A percentile compares a stretch with the other conserved stretches of the same genome.
phyloP scores from a whole-genome alignment of 2,113 vertebrate genomes.

The Xiphorhynchus elegans region DNA sequence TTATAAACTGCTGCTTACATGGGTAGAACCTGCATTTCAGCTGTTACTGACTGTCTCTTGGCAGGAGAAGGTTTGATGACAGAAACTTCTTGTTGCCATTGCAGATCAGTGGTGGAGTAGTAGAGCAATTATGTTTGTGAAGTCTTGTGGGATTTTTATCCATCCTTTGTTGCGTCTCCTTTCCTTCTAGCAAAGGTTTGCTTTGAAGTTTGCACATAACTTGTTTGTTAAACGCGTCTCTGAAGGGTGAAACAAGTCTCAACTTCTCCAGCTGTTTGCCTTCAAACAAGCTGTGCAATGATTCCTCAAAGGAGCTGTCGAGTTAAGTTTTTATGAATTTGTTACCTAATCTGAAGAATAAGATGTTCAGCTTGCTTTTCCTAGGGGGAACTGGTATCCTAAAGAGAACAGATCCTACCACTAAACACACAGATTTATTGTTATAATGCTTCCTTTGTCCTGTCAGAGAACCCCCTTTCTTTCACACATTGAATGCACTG shows the following conservation, averaged over 20 bases:
- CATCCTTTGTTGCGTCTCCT: neutral
- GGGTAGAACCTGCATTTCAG: neutral
- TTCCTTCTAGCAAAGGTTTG: neutral
- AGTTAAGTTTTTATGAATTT: neutral
- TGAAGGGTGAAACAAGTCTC: neutral
- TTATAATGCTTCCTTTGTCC: neutral
- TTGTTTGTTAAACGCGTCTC: fast-evolving
- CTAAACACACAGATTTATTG: neutral
- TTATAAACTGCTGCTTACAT: neutral
- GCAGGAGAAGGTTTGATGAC: neutral
- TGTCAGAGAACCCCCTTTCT: neutral
- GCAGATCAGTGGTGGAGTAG: neutral
- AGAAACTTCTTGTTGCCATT: neutral
- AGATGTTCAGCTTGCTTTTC: neutral
- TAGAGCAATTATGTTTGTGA: neutral
- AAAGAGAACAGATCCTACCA: neutral
- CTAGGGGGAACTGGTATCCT: neutral
- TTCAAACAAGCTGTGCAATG: neutral
- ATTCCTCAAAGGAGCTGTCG: neutral
- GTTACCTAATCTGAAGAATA: constrained; percentile 1
- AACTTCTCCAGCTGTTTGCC: neutral
- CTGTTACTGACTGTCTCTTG: neutral
- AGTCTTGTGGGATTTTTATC: neutral
- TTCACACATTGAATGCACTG: neutral
- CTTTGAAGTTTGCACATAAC: neutral